A percentile compares a stretch with the other conserved stretches of the same genome.
These are phyloP conservation scores for Drosophila demipolita DNA, from an alignment of 2,888 invertebrate species.

Conservation along the genomic window DNA sequence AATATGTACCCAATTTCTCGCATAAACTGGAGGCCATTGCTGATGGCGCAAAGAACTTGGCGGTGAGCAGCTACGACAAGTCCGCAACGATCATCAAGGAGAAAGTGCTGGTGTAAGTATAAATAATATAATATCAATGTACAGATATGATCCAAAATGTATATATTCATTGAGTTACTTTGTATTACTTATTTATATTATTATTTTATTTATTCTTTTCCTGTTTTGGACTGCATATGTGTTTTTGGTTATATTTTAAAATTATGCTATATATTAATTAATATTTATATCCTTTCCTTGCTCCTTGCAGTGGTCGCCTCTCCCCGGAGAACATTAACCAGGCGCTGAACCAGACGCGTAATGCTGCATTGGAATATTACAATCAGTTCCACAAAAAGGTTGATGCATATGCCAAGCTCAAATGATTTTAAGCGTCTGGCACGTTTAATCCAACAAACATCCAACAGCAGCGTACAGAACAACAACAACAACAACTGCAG, in stretches of 20 bases:
- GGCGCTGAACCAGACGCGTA: slow-evolving; percentile 89
- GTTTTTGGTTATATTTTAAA: not conserved
- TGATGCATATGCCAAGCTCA: slow-evolving; percentile 89
- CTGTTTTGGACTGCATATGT: not conserved
- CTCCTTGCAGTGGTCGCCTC: slow-evolving; percentile 88
- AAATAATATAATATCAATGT: not conserved
- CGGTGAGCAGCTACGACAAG: slow-evolving; percentile 86
- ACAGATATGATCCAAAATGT: not conserved
- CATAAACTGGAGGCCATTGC: slow-evolving; percentile 87
- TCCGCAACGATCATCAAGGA: slow-evolving; percentile 88
- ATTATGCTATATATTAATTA: not conserved
- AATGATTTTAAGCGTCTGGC: slow-evolving; percentile 86
- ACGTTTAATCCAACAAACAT: slow-evolving; percentile 54
- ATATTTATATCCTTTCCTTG: not conserved
- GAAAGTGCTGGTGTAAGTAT: slow-evolving; percentile 92
- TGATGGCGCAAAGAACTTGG: slow-evolving; percentile 85
- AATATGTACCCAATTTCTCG: slow-evolving; percentile 90
- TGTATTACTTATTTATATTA: not conserved
- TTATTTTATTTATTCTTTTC: not conserved
- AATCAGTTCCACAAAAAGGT: slow-evolving; percentile 93
- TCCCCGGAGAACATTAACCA: slow-evolving; percentile 91
- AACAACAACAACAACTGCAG: slow-evolving; percentile 25
- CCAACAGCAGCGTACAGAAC: slow-evolving; percentile 15
- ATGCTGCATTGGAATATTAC: slow-evolving; percentile 89
- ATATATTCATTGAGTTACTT: not conserved